Percentiles rank a stretch among this genome's conserved stretches.
These are phyloP conservation scores for Melolontha melolontha DNA, from an alignment of 2,888 invertebrate genomes.

Conservation along the genomic window DNA sequence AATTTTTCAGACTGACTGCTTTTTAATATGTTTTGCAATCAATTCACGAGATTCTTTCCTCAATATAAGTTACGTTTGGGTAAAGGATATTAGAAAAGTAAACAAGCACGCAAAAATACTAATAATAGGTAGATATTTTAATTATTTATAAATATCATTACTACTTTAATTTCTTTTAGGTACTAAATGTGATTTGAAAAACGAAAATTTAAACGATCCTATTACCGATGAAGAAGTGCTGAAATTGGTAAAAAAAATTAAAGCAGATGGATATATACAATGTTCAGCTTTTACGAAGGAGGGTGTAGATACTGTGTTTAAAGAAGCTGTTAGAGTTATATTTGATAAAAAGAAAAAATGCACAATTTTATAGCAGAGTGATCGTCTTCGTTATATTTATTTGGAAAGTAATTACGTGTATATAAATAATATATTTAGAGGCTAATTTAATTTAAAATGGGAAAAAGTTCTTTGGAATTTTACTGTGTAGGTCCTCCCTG, in stretches of 20 bases:
- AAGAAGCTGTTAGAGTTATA: conserved; percentile 65
- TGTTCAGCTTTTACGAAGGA: conserved; percentile 59
- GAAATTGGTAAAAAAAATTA: conserved; percentile 74
- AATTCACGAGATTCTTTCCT: conserved; percentile 63
- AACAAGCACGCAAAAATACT: conserved; percentile 37
- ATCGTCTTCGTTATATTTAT: too few species aligned
- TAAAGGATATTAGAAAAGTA: conserved; percentile 32
- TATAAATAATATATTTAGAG: too few species aligned
- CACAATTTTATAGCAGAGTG: conserved; percentile 39
- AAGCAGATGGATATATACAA: conserved; percentile 59
- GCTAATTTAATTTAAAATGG: too few species aligned
- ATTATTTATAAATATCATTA: background rate
- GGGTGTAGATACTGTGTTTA: conserved; percentile 60
- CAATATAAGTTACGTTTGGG: conserved; percentile 40
- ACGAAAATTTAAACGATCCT: conserved; percentile 56
- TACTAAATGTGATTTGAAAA: conserved; percentile 59
- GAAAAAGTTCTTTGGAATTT: too few species aligned
- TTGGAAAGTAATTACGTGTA: too few species aligned
- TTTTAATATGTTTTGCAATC: conserved; percentile 85
- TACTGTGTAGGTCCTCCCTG: too few species aligned
- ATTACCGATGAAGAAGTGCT: conserved; percentile 80
- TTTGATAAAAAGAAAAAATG: conserved; percentile 20
- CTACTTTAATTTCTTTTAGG: conserved; percentile 15
- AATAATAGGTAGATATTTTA: conserved; percentile 26
- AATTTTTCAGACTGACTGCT: conserved; percentile 80